Percentiles rank a stretch among this genome's conserved stretches.
Evolutionary conservation across 1,140 invertebrate species (phyloP).

Genomic region (Drosophila nigrodunni): DNA sequence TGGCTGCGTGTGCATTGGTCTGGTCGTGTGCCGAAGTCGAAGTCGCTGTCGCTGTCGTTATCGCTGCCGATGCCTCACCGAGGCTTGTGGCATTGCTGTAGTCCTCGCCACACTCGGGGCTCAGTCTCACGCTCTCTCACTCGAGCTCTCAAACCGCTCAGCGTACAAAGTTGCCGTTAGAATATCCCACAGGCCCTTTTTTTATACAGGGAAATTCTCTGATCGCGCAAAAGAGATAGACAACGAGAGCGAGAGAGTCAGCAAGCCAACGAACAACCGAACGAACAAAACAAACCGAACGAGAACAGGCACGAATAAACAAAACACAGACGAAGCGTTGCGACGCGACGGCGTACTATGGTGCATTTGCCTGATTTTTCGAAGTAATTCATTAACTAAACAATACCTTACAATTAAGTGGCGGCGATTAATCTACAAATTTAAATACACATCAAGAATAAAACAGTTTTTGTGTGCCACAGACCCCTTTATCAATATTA

Average conservation of each 20-base stretch:
- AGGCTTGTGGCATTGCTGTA: slow-evolving; percentile 27
- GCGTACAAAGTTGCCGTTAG: slow-evolving; percentile 59
- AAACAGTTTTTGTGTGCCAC: too few relatives aligned
- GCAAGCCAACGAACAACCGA: slow-evolving; percentile 18
- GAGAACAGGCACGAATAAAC: slow-evolving; percentile 46
- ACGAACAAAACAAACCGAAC: slow-evolving; percentile 15
- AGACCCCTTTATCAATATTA: too few relatives aligned
- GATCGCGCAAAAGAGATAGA: slow-evolving; percentile 38
- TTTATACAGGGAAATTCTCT: slow-evolving; percentile 60
- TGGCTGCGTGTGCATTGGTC: slow-evolving; percentile 40
- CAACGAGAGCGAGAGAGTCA: slow-evolving; percentile 2
- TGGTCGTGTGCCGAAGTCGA: slow-evolving; percentile 49
- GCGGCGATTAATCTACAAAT: too few relatives aligned
- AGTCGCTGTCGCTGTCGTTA: neutral
- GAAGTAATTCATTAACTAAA: too few relatives aligned
- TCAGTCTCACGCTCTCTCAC: slow-evolving; percentile 9
- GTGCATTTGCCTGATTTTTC: too few relatives aligned
- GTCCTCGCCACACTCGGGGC: slow-evolving; percentile 36
- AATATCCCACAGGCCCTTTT: slow-evolving; percentile 51
- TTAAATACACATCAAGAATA: too few relatives aligned
- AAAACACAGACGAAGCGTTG: slow-evolving; percentile 31
- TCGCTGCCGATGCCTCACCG: neutral
- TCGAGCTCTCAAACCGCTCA: slow-evolving; percentile 12
- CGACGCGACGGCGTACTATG: slow-evolving; percentile 19
- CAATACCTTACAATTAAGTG: too few relatives aligned